A percentile compares a stretch with the other conserved stretches of the same genome.
These are phyloP conservation scores for Camponotus pennsylvanicus DNA, from an alignment of 1,140 invertebrate genomes.

Conservation along the genomic window DNA sequence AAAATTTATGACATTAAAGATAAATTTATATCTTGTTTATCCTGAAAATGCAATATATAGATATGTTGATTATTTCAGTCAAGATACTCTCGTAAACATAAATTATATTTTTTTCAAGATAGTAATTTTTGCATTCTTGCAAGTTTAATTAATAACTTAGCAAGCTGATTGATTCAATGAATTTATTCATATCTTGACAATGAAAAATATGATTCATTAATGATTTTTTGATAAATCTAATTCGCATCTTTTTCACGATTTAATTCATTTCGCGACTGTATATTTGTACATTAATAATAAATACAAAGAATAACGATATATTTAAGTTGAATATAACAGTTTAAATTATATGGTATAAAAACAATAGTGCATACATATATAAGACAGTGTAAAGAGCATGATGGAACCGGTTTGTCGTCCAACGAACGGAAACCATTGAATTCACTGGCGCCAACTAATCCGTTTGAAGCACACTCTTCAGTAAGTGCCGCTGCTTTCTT, in stretches of 20 bases:
- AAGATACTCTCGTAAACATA: too few relatives aligned
- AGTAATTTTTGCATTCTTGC: background rate
- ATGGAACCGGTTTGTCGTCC: conserved; percentile 57
- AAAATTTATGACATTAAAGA: too few relatives aligned
- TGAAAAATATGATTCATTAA: background rate
- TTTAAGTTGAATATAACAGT: background rate
- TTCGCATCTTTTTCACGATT: background rate
- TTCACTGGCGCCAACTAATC: conserved; percentile 76
- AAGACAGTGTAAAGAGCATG: conserved; percentile 13
- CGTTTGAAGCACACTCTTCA: conserved; percentile 68
- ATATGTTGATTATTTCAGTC: too few relatives aligned
- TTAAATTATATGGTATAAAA: background rate
- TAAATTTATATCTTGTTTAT: too few relatives aligned
- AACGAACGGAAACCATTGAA: conserved; percentile 65
- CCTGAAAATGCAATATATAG: too few relatives aligned
- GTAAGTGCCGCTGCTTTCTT: conserved; percentile 65
- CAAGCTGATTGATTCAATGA: background rate
- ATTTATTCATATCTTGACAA: background rate
- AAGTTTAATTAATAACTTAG: background rate
- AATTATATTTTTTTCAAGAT: background rate
- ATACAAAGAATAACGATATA: background rate
- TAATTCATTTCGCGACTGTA: background rate
- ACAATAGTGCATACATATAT: background rate
- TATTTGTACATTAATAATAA: background rate
- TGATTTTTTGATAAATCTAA: background rate